phyloP scores from a whole-genome alignment of 2,113 vertebrate species.

The Garra rufa region DNA sequence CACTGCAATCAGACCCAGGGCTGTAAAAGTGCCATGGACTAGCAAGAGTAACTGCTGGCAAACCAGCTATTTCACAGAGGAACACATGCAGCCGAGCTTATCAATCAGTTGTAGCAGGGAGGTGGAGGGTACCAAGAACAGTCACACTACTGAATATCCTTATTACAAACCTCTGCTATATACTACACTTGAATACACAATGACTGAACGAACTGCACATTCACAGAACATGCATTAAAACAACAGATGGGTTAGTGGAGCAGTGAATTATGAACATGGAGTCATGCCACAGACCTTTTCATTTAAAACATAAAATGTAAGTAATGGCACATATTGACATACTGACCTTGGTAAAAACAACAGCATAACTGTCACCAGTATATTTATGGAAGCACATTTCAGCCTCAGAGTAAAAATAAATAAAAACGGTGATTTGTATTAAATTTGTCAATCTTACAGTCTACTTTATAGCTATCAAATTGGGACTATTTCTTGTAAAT shows the following conservation, averaged over 20 bases:
- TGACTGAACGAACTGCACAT: background rate
- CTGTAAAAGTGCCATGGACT: conserved; percentile 38
- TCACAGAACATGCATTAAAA: background rate
- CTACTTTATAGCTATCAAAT: background rate
- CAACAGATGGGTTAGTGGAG: background rate
- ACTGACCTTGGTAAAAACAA: conserved; percentile 5
- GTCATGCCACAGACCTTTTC: background rate
- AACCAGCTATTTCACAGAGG: conserved; percentile 27
- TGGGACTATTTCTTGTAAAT: no score
- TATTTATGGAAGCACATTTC: background rate
- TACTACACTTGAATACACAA: background rate
- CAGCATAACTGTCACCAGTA: background rate
- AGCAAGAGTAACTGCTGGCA: conserved; percentile 32
- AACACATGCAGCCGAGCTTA: conserved; percentile 8
- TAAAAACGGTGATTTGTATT: background rate
- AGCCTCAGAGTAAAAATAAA: background rate
- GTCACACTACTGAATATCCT: conserved; percentile 9
- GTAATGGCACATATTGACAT: background rate
- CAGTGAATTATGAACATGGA: background rate
- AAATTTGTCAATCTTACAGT: background rate
- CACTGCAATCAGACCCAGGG: conserved; percentile 34
- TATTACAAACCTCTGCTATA: background rate
- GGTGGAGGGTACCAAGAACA: background rate
- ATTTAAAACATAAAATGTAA: background rate
- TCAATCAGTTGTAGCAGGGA: conserved; percentile 23